Percentiles rank a stretch among this genome's conserved stretches.
Evolutionary conservation across 1,140 invertebrate species (phyloP).

Genomic region (Pygmarrhopalites habei): DNA sequence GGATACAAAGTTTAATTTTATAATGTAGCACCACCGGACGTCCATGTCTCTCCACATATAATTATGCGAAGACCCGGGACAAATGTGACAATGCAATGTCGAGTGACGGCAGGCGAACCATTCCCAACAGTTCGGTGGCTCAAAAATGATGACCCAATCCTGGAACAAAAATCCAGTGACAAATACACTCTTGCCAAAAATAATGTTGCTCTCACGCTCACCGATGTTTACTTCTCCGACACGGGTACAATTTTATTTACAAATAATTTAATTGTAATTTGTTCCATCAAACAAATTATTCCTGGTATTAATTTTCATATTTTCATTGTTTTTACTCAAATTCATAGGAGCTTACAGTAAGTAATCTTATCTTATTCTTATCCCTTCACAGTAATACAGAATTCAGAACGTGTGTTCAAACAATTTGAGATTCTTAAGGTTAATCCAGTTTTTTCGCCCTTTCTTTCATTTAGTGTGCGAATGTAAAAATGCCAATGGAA

Average conservation of each 20-base stretch:
- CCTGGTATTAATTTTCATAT: too few relatives aligned
- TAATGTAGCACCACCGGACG: constrained; percentile 58
- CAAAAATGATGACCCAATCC: constrained; percentile 62
- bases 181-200: constrained; percentile 64
- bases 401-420: too few relatives aligned
- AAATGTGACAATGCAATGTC: constrained; percentile 60
- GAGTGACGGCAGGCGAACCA: constrained; percentile 63
- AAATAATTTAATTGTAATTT: too few relatives aligned
- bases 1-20: too few relatives aligned
- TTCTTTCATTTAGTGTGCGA: constrained; percentile 78
- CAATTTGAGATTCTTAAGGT: too few relatives aligned
- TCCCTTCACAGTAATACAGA: too few relatives aligned
- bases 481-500: constrained; percentile 61
- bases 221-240: constrained; percentile 61
- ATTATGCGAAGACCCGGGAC: constrained; percentile 60
- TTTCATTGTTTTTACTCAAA: too few relatives aligned
- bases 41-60: constrained; percentile 59
- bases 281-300: too few relatives aligned
- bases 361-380: too few relatives aligned
- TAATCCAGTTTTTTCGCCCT: too few relatives aligned
- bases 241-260: too few relatives aligned
- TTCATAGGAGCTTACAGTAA: too few relatives aligned
- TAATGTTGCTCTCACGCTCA: constrained; percentile 59
- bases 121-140: constrained; percentile 57
- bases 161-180: constrained; percentile 38